Conservation (phyloP, 2,888 invertebrate genomes). For the Notodonta dromedarius region DNA sequence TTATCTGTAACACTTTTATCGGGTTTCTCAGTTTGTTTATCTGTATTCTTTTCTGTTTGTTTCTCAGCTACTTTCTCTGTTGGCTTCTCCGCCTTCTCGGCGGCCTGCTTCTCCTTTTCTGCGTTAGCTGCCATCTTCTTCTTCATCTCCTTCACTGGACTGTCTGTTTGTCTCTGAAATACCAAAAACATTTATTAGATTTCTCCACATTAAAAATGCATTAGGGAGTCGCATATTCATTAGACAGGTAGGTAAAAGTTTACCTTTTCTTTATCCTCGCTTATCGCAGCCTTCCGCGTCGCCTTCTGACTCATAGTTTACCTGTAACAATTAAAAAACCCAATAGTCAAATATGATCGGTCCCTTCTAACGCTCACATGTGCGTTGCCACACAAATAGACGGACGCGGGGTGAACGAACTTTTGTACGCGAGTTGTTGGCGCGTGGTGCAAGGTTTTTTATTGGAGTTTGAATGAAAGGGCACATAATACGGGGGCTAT, state of each 20-base stretch:
- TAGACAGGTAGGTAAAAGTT: not conserved
- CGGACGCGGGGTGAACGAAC: constrained; percentile 47
- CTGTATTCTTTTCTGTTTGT: constrained; percentile 35
- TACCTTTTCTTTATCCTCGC: constrained; percentile 75
- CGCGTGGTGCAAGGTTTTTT: constrained; percentile 3
- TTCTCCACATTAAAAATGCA: no score
- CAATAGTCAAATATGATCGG: not conserved
- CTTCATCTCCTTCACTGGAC: constrained; percentile 76
- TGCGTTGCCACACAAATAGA: constrained; percentile 10
- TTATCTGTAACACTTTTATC: constrained; percentile 33
- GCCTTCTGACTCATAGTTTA: constrained; percentile 75
- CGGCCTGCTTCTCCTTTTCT: constrained; percentile 69
- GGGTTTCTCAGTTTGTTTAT: constrained; percentile 41
- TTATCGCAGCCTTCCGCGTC: constrained; percentile 63
- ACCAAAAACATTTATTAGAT: not conserved
- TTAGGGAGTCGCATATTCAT: no score
- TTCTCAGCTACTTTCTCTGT: constrained; percentile 49
- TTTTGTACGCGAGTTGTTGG: constrained; percentile 16
- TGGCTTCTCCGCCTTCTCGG: constrained; percentile 58
- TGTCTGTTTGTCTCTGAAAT: constrained; percentile 62
- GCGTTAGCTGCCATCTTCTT: constrained; percentile 76
- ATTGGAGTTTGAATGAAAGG: constrained; percentile 8
- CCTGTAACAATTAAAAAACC: constrained; percentile 51
- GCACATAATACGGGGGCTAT: not conserved
- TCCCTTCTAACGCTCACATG: constrained; percentile 6